A percentile compares a stretch with the other conserved stretches of the same genome.
These are phyloP conservation scores for Oopsacas minuta DNA, from an alignment of 37 sponge, comb jelly and placozoan species.

Conservation along the genomic window DNA sequence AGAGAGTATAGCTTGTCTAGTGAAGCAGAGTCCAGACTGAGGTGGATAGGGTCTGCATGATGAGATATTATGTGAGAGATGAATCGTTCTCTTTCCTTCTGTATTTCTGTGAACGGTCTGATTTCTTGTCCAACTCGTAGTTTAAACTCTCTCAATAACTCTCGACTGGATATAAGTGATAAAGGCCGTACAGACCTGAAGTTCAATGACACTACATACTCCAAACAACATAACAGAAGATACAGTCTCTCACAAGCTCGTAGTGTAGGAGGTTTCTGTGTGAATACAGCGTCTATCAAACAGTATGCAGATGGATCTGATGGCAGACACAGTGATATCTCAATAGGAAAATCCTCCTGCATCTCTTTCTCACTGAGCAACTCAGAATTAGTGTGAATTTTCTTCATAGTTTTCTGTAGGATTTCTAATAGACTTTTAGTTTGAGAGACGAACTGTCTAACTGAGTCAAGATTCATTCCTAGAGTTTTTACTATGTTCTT, in stretches of 20 bases:
- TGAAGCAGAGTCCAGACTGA: neutral
- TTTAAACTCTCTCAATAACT: neutral
- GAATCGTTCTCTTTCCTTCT: neutral
- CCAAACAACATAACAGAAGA: neutral
- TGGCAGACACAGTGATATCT: neutral
- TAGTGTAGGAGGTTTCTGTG: neutral
- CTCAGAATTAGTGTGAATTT: neutral
- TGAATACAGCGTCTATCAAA: neutral
- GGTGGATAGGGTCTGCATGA: neutral
- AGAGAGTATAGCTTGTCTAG: neutral
- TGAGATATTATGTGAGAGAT: neutral
- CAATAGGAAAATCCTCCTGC: conserved; percentile 5
- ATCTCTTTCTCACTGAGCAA: conserved; percentile 3
- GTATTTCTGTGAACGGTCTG: neutral
- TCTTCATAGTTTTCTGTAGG: conserved; percentile 5
- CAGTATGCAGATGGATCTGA: neutral
- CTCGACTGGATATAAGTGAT: neutral
- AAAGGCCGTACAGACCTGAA: neutral
- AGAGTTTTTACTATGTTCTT: neutral
- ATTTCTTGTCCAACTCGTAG: neutral
- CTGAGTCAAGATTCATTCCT: neutral
- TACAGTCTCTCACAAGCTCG: neutral
- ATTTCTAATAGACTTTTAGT: neutral
- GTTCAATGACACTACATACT: neutral
- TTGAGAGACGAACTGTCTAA: neutral